Base-by-base conservation (phyloP, 2,888 invertebrate genomes). In the Liodrosophila aerea region DNA sequence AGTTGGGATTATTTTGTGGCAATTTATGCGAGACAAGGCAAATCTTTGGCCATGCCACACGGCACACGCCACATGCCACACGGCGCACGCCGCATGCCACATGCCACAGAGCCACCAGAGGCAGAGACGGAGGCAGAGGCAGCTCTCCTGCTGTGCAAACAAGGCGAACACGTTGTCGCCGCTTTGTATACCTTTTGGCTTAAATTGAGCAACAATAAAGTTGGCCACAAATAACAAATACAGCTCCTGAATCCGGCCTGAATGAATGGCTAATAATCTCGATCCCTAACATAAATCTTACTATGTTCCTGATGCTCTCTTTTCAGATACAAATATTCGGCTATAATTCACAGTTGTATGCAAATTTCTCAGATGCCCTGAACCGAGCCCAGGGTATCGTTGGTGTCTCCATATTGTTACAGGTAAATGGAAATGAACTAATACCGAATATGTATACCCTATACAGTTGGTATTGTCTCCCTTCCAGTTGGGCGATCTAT, bases 261-360 rank as follows among this genome's bases (percentile, higher is more conserved):
- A n/a, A n/a, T n/a, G n/a, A n/a, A n/a, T n/a, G n/a, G n/a, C 22
- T 22, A 22, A 22, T 22, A 2, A 22, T 22, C 22, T 22, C 22
- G 22, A 22, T 22, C 22, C 5, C 5, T n/a, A 36, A 34, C 22
- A 36, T 36, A 9, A 7, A 8, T 13, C 34, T 36, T 9, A 5
- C 30, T 9, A 9, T 30, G n/a, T 30, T 3, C 30, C 8, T 9
- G n/a, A n/a, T n/a, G n/a, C 13, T 7, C 30, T 29, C 31, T 37
- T 29, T 18, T 41, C 94, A 98, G 98, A 95, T 98, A 89, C 98
- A 99, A 93, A 95, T 98, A 92, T 96, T 98, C 91, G 98, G 98
- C 85, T 99, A 97, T 93, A 99, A 99, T 92, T 96, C 97, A 62
- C 98, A 98, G 91, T 93, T 99, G 77, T 98, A 98, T 92, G 94